These are phyloP conservation scores for Heteractis magnifica DNA, from an alignment of 92 coral and sea anemone species.

Conservation along the genomic window DNA sequence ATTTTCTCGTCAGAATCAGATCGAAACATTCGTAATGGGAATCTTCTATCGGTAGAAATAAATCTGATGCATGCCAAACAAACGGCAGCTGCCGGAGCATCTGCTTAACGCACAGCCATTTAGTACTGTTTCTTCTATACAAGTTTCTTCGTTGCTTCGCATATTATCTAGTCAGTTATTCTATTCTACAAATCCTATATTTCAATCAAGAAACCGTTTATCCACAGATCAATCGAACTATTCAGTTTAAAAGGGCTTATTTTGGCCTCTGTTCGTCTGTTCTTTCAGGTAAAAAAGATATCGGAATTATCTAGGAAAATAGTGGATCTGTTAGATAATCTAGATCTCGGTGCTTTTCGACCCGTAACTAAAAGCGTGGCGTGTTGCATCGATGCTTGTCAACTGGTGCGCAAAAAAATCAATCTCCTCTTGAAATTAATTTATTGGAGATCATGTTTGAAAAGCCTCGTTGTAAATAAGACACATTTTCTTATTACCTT, in stretches of 20 bases:
- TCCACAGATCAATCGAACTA: not conserved
- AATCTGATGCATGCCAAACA: constrained; percentile 52
- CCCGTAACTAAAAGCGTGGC: constrained; percentile 22
- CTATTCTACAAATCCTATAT: not conserved
- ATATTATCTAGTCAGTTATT: not conserved
- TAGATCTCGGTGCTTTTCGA: not conserved
- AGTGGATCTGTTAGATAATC: constrained; percentile 28
- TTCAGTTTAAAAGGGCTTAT: not conserved
- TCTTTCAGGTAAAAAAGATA: not conserved
- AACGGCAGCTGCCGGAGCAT: constrained; percentile 71
- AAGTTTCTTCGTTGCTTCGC: not conserved
- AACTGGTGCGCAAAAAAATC: not conserved
- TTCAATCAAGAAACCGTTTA: constrained; percentile 3
- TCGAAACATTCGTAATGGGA: constrained; percentile 7
- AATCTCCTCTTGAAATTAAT: constrained; percentile 33
- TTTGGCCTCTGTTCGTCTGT: not conserved
- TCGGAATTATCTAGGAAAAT: constrained; percentile 12
- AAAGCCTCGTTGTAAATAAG: constrained; percentile 14
- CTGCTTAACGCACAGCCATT: constrained; percentile 82
- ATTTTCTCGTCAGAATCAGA: not conserved
- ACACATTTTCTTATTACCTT: constrained; percentile 18
- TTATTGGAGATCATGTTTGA: constrained; percentile 8
- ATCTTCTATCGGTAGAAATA: constrained; percentile 34
- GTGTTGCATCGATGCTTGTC: constrained; percentile 18
- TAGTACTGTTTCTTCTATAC: constrained; percentile 4